phyloP scores from a whole-genome alignment of 2,888 invertebrate species.

The Calliphora vomitoria region DNA sequence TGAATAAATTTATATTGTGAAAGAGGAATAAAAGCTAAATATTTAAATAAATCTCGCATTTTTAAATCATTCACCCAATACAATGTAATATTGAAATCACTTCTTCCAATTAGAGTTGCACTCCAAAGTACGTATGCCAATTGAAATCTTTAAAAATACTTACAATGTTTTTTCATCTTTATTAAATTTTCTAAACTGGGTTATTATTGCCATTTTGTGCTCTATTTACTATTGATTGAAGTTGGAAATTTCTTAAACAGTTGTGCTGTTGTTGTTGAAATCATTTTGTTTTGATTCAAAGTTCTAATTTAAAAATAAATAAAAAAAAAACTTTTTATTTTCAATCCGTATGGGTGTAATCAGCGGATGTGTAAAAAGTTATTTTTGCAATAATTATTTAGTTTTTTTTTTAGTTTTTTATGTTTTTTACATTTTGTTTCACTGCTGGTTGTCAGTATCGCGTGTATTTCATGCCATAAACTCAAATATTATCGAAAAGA shows the following conservation, averaged over 20 bases:
- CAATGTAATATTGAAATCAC: background rate
- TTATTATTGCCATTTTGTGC: slow-evolving; percentile 39
- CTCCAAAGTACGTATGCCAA: background rate
- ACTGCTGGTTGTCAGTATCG: slow-evolving; percentile 67
- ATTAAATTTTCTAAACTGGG: slow-evolving; percentile 37
- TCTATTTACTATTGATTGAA: slow-evolving; percentile 63
- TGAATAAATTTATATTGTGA: too few relatives aligned
- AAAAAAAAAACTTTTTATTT: slow-evolving; percentile 32
- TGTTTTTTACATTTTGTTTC: slow-evolving; percentile 34
- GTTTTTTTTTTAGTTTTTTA: slow-evolving; percentile 12
- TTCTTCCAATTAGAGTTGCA: background rate
- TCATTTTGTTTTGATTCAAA: slow-evolving; percentile 22
- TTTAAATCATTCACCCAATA: too few relatives aligned
- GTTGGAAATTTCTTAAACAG: slow-evolving; percentile 34
- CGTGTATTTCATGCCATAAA: slow-evolving; percentile 61
- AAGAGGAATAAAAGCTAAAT: too few relatives aligned
- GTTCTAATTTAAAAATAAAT: slow-evolving; percentile 36
- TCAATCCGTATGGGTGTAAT: slow-evolving; percentile 32
- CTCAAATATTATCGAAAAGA: slow-evolving; percentile 62
- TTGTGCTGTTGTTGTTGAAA: slow-evolving; percentile 4
- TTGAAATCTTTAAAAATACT: background rate
- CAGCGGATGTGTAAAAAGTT: slow-evolving; percentile 58
- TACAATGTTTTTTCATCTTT: background rate
- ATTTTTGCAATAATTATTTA: slow-evolving; percentile 56
- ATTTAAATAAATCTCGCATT: too few relatives aligned